Evolutionary conservation across 2,797 vertebrate species (phyloP).

Genomic region (Tarsius wallacei): DNA sequence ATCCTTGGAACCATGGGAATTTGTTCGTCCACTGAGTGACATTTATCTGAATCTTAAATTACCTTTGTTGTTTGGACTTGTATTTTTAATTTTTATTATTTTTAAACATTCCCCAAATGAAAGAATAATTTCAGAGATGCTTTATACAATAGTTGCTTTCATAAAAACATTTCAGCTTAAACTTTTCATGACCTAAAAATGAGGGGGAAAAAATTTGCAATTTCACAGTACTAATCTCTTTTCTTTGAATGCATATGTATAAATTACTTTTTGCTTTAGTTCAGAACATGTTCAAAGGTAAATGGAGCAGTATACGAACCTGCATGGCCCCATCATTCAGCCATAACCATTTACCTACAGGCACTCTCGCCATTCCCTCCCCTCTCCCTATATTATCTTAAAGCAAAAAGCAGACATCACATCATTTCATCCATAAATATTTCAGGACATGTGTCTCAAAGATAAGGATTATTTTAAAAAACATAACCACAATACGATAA

Average conservation of each 20-base stretch:
- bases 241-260: background rate
- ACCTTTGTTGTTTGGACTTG: constrained; percentile 45
- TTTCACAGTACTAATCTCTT: background rate
- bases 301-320: background rate
- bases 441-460: constrained; percentile 12
- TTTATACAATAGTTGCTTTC: constrained; percentile 45
- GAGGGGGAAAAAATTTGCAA: constrained; percentile 28
- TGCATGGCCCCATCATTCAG: background rate
- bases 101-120: constrained; percentile 49
- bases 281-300: background rate
- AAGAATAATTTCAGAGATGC: constrained; percentile 45
- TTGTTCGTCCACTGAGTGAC: background rate
- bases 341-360: background rate
- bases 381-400: background rate
- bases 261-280: constrained; percentile 47
- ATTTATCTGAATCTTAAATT: constrained; percentile 31
- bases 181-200: background rate
- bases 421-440: constrained; percentile 44
- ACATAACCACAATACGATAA: background rate
- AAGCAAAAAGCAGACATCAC: constrained; percentile 11
- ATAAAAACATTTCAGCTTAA: constrained; percentile 18
- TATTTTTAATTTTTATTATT: constrained; percentile 43
- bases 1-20: constrained; percentile 15
- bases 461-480: constrained; percentile 22
- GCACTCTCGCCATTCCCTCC: background rate